phyloP scores from a whole-genome alignment of 1,140 invertebrate species.

The Drosophila willistoni region DNA sequence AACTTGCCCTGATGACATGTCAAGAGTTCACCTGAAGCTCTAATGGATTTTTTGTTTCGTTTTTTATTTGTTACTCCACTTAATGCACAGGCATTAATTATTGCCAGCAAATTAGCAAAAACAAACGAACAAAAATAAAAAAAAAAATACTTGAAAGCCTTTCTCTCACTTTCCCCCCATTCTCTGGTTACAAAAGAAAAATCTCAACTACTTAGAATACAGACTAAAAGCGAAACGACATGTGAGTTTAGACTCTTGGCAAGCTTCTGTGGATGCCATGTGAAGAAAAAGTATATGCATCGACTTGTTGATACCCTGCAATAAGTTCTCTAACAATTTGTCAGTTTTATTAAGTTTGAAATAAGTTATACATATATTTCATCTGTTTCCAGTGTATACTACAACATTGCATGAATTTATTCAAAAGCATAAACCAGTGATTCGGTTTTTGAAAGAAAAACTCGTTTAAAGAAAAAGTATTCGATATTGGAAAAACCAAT shows the following conservation, averaged over 20 bases:
- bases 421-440: too few relatives aligned
- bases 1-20: constrained; percentile 46
- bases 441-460: too few relatives aligned
- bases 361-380: too few relatives aligned
- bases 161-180: not conserved
- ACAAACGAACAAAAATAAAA: not conserved
- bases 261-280: too few relatives aligned
- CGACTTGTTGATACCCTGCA: too few relatives aligned
- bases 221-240: not conserved
- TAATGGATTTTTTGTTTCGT: constrained; percentile 39
- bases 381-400: too few relatives aligned
- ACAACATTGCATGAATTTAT: too few relatives aligned
- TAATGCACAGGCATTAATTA: constrained; percentile 40
- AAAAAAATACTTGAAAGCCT: constrained; percentile 3
- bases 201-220: not conserved
- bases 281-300: too few relatives aligned
- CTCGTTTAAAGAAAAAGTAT: too few relatives aligned
- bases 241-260: not conserved
- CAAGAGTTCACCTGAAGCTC: constrained; percentile 50
- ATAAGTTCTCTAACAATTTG: too few relatives aligned
- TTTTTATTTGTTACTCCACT: constrained; percentile 7
- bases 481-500: too few relatives aligned
- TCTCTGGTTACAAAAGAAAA: not conserved
- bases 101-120: constrained; percentile 56
- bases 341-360: too few relatives aligned